Percentiles rank a stretch among this genome's conserved stretches.
Conservation (phyloP, 2,888 invertebrate species). For the Syritta pipiens region DNA sequence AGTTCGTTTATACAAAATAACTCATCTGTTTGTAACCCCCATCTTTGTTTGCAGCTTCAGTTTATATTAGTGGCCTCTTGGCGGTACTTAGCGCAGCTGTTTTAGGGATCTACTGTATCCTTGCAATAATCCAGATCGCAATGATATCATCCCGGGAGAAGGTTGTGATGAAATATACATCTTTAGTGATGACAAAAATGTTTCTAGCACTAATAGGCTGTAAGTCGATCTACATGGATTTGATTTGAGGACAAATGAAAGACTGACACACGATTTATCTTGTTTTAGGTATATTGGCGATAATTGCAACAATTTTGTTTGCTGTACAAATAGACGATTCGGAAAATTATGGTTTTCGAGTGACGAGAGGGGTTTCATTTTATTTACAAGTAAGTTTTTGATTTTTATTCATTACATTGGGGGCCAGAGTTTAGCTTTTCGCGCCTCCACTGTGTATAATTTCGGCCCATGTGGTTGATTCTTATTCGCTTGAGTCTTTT, state of each 20-base stretch:
- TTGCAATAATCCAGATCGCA: constrained; percentile 90
- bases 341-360: constrained; percentile 85
- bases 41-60: constrained; percentile 84
- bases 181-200: constrained; percentile 88
- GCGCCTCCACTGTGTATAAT: too few species aligned
- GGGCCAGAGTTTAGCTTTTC: too few species aligned
- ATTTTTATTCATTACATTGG: neutral
- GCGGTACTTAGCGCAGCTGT: constrained; percentile 87
- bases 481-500: constrained; percentile 76
- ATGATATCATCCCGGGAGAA: constrained; percentile 92
- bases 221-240: too few species aligned
- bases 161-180: constrained; percentile 88
- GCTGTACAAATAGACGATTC: constrained; percentile 92
- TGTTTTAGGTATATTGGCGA: constrained; percentile 86
- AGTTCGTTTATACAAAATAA: too few species aligned
- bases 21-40: too few species aligned
- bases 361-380: constrained; percentile 90
- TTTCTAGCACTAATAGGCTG: constrained; percentile 88
- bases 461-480: neutral
- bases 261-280: neutral
- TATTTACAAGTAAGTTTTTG: constrained; percentile 88
- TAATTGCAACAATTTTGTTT: constrained; percentile 90
- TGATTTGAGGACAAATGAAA: neutral
- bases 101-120: constrained; percentile 87
- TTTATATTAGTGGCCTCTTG: constrained; percentile 89